Base-by-base conservation (phyloP, 1,140 invertebrate species). In the Cataglyphis hispanica region DNA sequence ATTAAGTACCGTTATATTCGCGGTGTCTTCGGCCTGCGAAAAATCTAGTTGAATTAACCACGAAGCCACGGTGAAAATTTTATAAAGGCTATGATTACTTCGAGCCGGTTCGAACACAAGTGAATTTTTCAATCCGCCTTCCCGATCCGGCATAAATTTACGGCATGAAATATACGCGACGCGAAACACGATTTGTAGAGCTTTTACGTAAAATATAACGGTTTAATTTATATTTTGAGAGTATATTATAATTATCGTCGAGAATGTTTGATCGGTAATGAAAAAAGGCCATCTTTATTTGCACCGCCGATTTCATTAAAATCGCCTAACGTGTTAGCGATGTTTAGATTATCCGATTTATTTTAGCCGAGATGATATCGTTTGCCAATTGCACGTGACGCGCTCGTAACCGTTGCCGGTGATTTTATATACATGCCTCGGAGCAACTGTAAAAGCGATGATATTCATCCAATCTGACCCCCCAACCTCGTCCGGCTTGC, bases 401-500 rank as follows among this genome's bases (percentile, higher is more conserved):
- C 76, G 46, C 76, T 86, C 87, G 19, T n/a, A 84, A 83, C 27
- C 46, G 61, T 27, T 76, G 76, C 22, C 66, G 58, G 11, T 53
- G 63, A 61, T 85, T 89, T 90, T 87, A 85, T 85, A 81, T 46
- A 70, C 16, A 56, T 61, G 56, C 85, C 75, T 60, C 16, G 46
- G 27, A 27, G 74, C 85, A 83, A 75, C 78, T 89, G 87, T 89
- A 87, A 90, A 85, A 69, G 69, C 70, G 76, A 89, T 64, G 88
- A 85, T 90, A 87, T 66, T 61, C 85, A 87, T 87, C 87, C 87
- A 78, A 56, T 40, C 78, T 77, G 63, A 75, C 75, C 80, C 75
- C 80, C 61, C 77, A 74, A 70, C 75, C 85, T 84, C 89, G 61
- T 83, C 66, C 74, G 50, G 66, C 69, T 88, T 61, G 69, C 83